phyloP scores from a whole-genome alignment of 2,888 invertebrate genomes.

The Leistus spinibarbis region DNA sequence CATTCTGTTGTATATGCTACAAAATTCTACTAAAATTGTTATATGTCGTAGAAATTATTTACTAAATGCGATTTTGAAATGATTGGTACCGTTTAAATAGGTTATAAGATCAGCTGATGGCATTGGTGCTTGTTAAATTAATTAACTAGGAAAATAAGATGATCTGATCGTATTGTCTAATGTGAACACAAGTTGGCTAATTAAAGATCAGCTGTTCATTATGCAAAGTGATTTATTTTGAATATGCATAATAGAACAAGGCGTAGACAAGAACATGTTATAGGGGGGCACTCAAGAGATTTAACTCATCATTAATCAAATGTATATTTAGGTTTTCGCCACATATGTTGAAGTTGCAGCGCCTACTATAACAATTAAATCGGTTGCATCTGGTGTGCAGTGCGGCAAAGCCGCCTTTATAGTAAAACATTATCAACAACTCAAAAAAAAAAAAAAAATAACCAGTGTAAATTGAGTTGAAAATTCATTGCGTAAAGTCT shows the following conservation, averaged over 20 bases:
- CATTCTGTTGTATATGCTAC: too few species aligned
- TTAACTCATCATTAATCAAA: not conserved
- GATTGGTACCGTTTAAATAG: too few species aligned
- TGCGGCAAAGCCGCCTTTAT: not conserved
- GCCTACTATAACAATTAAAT: constrained; percentile 7
- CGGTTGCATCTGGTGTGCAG: not conserved
- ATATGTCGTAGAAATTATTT: too few species aligned
- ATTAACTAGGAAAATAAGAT: too few species aligned
- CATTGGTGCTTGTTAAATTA: too few species aligned
- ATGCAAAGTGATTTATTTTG: not conserved
- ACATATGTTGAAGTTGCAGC: not conserved
- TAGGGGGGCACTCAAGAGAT: not conserved
- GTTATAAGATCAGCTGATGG: too few species aligned
- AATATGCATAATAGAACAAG: not conserved
- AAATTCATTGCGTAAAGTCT: constrained; percentile 10
- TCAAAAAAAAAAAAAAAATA: not conserved
- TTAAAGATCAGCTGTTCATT: too few species aligned
- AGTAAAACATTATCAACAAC: not conserved
- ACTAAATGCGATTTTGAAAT: too few species aligned
- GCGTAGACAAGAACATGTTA: not conserved
- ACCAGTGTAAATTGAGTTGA: constrained; percentile 10
- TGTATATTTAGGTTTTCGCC: not conserved
- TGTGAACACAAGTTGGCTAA: too few species aligned
- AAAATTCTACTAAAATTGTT: not conserved
- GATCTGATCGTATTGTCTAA: too few species aligned